A percentile compares a stretch with the other conserved stretches of the same genome.
Evolutionary conservation across 2,113 vertebrate genomes (phyloP).

Genomic region (Castor canadensis): DNA sequence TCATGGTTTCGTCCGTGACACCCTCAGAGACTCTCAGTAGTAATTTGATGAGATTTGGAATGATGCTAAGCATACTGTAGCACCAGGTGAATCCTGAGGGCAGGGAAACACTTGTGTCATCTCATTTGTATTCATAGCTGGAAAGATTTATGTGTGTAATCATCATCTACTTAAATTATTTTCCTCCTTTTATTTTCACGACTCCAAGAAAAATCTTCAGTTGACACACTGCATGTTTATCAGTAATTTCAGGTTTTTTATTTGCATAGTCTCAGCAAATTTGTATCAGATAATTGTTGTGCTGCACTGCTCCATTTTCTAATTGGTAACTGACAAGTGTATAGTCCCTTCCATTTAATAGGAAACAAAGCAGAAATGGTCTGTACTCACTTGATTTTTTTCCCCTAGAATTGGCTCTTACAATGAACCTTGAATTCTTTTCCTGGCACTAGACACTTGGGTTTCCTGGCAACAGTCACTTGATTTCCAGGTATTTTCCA

Average conservation of each 20-base stretch:
- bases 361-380: slow-evolving; percentile 44
- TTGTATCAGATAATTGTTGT: not conserved
- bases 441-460: not conserved
- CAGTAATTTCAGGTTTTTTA: not conserved
- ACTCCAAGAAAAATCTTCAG: not conserved
- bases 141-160: not conserved
- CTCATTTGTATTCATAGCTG: not conserved
- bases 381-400: not conserved
- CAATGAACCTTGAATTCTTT: slow-evolving; percentile 36
- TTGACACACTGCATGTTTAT: not conserved
- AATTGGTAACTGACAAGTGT: not conserved
- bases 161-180: not conserved
- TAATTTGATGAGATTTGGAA: not conserved
- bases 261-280: not conserved
- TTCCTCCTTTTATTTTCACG: not conserved
- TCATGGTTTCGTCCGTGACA: not conserved
- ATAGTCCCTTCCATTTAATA: not conserved
- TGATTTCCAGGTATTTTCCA: slow-evolving; percentile 51
- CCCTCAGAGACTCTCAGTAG: not conserved
- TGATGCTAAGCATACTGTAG: not conserved
- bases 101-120: not conserved
- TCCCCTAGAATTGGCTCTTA: not conserved
- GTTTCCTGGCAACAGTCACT: slow-evolving; percentile 34
- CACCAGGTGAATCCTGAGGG: not conserved
- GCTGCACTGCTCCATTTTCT: not conserved